Base-by-base conservation (phyloP, 2,113 vertebrate species). In the Hippocampus guttulatus region DNA sequence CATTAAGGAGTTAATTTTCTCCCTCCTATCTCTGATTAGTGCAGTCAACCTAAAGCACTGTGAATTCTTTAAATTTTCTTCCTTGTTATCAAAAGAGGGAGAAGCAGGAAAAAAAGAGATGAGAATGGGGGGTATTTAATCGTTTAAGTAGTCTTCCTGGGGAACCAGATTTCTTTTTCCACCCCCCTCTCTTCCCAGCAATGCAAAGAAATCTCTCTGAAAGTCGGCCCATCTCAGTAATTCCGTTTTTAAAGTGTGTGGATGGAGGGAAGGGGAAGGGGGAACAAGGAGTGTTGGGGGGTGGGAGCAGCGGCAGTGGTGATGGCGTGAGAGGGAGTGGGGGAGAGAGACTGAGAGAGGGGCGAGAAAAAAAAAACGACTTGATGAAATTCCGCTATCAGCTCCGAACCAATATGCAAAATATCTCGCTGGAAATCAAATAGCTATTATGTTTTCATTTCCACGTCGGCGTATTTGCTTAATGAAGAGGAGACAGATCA, bases 381-480 rank as follows among this genome's bases (percentile, higher is more conserved):
- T 96, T 99, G 97, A 99, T 98, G 96, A 98, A 98, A 98, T 98
- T 95, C 95, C 91, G 75, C 97, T 99, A 99, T 99, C 96, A 98
- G 97, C 92, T 85, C 94, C 74, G 91, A 98, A 96, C 96, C 97
- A 97, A 98, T 98, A 98, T 99, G 97, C 97, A 99, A 98, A 98
- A 94, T 98, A 98, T 99, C 97, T 98, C 93, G 61, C 91, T 91
- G 91, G 95, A 94, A 98, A 98, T 99, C 96, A 98, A 98, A 98
- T 95, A 96, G 97, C 96, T 98, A 97, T 99, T 99, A 98, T 98
- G 96, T 98, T 97, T 97, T 95, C 96, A 97, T 98, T 98, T 96
- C 95, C 95, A 97, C 95, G 94, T 94, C 92, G 88, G 94, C 95
- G 93, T 97, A 96, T 97, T 95, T 92, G 95, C 96, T 96, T 99